Evolutionary conservation across 1,140 invertebrate species (phyloP).

Genomic region (Oncopeltus fasciatus): DNA sequence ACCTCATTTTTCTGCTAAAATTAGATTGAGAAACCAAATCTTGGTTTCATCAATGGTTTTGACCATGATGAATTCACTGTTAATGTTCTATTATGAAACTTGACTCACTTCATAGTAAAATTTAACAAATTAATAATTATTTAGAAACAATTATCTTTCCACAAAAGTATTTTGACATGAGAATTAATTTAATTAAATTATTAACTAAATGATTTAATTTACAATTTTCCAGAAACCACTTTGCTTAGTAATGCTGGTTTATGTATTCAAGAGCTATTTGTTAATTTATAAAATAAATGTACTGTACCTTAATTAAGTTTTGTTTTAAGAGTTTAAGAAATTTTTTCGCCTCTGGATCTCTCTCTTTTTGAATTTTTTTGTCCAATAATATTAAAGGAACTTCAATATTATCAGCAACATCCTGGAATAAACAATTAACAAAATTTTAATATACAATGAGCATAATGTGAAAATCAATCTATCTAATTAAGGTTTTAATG

Average conservation of each 20-base stretch:
- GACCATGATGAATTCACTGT: no score
- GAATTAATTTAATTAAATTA: neutral
- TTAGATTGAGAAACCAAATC: no score
- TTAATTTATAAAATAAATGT: neutral
- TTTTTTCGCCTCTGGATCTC: constrained; percentile 3
- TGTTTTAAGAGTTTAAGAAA: constrained; percentile 12
- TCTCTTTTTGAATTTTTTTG: constrained; percentile 23
- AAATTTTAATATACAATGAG: no score
- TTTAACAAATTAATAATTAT: no score
- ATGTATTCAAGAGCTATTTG: neutral
- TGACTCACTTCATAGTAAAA: no score
- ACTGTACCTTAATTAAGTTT: constrained; percentile 16
- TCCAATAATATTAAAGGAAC: constrained; percentile 30
- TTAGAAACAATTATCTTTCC: no score
- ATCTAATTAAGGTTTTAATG: no score
- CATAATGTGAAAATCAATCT: no score
- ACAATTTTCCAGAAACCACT: neutral
- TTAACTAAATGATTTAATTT: neutral
- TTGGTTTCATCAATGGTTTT: no score
- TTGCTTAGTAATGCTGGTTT: neutral
- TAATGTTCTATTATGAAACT: no score
- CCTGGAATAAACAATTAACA: no score
- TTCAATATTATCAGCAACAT: constrained; percentile 30
- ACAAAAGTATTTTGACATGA: neutral
- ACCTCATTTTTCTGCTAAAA: no score